Evolutionary conservation across 2,797 vertebrate species (phyloP), one percentile per base, ranked within the genome.

Genomic region (Esox masquinongy): DNA sequence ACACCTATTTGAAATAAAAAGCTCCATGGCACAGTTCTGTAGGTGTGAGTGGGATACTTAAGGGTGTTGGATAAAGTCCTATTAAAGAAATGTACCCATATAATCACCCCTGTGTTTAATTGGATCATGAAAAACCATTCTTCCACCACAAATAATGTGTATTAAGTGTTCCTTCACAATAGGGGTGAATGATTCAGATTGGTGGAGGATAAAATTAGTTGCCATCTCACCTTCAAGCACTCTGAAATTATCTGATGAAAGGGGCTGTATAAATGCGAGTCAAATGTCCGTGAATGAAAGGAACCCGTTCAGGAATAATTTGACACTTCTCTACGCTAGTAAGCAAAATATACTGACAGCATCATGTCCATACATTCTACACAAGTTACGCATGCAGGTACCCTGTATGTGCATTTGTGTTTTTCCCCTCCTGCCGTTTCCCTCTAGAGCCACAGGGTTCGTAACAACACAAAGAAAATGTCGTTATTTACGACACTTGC

Each of bases 101-200:
- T 71, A 71, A 71, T 71, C 70, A n/a, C 51, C 68, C 68, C 53
- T 24, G 56, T 47, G 68, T 69, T 74, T 79, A 66, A 70, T 64
- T 66, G 69, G 77, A 74, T 71, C 56, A 74, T 74, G 53, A 74
- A 74, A 79, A 74, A 51, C 68, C 77, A 51, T 63, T 70, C 61
- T 50, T 74, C 59, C 68, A 79, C 59, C 29, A 43, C 68, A 70
- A 75, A 76, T 70, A 43, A 69, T 63, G 50, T 36, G 51, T 71
- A 31, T 50, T 71, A 34, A 61, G 77, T 56, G 73, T 59, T 51
- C 53, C 29, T 47, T 36, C 63, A 74, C 56, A 43, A 56, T 29
- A 68, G 43, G 43, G 31, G 24, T 36, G 56, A 64, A 51, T 64
- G 68, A 70, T 74, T 64, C 43, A 64, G 59, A 79, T 68, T 71